Percentiles rank a stretch among this genome's conserved stretches.
Conservation (phyloP, 2,888 invertebrate genomes). For the Lutraria lutraria region DNA sequence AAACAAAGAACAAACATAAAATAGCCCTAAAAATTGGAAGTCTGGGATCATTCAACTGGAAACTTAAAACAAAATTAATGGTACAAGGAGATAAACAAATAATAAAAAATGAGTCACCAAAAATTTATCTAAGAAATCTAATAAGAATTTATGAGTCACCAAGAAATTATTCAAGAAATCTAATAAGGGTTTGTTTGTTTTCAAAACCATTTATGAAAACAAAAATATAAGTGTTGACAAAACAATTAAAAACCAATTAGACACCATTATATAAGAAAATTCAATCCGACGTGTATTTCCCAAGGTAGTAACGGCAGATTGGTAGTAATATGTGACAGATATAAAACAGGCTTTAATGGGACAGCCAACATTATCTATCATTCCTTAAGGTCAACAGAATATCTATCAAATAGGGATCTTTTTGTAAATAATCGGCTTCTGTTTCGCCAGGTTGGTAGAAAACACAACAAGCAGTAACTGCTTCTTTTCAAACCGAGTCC, state of each 20-base stretch:
- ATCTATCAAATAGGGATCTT: conserved; percentile 1
- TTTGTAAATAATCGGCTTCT: neutral
- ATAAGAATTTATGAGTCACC: neutral
- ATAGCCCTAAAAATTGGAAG: too few species aligned
- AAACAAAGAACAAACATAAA: too few species aligned
- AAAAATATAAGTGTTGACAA: neutral
- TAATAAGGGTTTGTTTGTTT: conserved; percentile 3
- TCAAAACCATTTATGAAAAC: neutral
- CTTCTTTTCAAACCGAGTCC: conserved; percentile 27
- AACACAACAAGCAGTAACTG: conserved; percentile 27
- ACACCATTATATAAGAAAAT: neutral
- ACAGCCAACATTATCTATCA: conserved; percentile 26
- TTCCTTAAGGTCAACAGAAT: conserved; percentile 17
- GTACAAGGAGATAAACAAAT: too few species aligned
- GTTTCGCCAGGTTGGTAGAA: neutral
- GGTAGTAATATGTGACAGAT: conserved; percentile 3
- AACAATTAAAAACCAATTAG: neutral
- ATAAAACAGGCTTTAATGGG: conserved; percentile 20
- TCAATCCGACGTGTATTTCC: neutral
- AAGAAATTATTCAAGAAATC: neutral
- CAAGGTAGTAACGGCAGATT: neutral
- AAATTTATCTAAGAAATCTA: neutral
- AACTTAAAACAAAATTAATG: too few species aligned
- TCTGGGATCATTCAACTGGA: too few species aligned
- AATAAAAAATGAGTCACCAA: neutral